Conservation (phyloP, 2,113 vertebrate genomes). For the Daubentonia madagascariensis region DNA sequence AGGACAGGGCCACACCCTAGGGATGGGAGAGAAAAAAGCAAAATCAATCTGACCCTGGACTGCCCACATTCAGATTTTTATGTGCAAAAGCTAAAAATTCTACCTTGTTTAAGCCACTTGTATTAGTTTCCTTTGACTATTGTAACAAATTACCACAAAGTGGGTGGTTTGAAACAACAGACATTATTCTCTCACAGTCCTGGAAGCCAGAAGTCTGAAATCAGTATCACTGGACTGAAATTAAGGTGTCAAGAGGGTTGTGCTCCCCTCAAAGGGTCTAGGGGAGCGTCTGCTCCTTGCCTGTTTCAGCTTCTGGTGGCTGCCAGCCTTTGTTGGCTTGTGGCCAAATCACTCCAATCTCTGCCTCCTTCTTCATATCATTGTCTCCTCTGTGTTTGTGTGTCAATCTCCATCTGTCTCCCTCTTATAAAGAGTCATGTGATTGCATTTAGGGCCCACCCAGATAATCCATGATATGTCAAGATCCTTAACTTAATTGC, state of each 20-base stretch:
- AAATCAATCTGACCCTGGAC: background rate
- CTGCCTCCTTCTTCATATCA: background rate
- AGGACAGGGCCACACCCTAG: too few species aligned
- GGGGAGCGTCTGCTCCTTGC: background rate
- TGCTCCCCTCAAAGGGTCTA: background rate
- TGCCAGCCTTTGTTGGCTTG: background rate
- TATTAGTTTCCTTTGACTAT: background rate
- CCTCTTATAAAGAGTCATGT: background rate
- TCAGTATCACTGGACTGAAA: background rate
- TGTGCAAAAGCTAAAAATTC: background rate
- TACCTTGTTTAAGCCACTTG: background rate
- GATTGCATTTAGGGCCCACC: background rate
- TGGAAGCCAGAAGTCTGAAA: background rate
- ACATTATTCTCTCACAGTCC: background rate
- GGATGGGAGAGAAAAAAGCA: background rate
- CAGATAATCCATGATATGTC: background rate
- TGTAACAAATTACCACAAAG: background rate
- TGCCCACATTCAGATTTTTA: background rate
- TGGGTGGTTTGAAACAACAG: background rate
- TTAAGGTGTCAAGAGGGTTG: background rate
- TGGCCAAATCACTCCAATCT: background rate
- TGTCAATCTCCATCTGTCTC: background rate
- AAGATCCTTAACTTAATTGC: background rate
- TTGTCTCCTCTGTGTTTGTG: background rate
- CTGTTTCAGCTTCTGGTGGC: background rate